phyloP scores from a whole-genome alignment of 1,140 invertebrate species.

The Macrobrachium rosenbergii region DNA sequence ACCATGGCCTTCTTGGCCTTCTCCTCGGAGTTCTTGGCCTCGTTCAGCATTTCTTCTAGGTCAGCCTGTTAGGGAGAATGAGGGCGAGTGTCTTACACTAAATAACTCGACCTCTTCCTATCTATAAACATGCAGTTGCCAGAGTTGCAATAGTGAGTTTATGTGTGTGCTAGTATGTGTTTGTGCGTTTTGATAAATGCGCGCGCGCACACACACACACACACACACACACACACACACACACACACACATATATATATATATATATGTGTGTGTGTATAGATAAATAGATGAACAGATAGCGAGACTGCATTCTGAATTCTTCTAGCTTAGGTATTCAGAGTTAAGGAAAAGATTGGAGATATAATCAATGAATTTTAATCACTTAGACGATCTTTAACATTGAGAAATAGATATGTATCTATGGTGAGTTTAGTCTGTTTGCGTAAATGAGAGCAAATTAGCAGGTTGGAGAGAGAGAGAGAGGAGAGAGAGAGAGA shows the following conservation, averaged over 20 bases:
- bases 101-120: not conserved
- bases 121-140: not conserved
- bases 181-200: conserved; percentile 10
- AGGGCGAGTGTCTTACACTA: not conserved
- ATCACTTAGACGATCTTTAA: too few relatives aligned
- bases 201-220: not conserved
- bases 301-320: too few relatives aligned
- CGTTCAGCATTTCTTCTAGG: conserved; percentile 55
- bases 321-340: too few relatives aligned
- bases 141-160: not conserved
- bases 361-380: too few relatives aligned
- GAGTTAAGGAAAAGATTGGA: too few relatives aligned
- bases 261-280: not conserved
- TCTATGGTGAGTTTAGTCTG: too few relatives aligned
- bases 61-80: conserved; percentile 34
- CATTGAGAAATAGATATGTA: too few relatives aligned
- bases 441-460: too few relatives aligned
- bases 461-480: too few relatives aligned
- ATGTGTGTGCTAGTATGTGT: not conserved
- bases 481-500: too few relatives aligned
- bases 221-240: too few relatives aligned
- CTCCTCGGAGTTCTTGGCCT: conserved; percentile 59
- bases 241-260: not conserved
- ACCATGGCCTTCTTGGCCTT: conserved; percentile 62
- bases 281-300: not conserved